Percentiles rank a stretch among this genome's conserved stretches.
These are phyloP conservation scores for Calypte anna DNA, from an alignment of 2,113 vertebrate species.

Conservation along the genomic window DNA sequence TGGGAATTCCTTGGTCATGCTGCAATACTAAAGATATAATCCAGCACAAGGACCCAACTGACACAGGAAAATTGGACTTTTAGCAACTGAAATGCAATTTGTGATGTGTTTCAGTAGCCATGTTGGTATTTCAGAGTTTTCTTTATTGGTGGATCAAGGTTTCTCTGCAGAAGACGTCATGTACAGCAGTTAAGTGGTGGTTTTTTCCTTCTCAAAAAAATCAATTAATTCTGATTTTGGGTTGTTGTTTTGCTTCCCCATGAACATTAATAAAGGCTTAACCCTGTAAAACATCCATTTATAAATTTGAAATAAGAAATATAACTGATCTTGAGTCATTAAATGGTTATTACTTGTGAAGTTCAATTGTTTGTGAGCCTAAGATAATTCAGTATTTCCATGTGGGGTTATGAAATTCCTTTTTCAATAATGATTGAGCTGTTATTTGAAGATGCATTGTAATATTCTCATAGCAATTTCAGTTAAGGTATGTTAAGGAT, in stretches of 20 bases:
- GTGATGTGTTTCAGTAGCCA: not conserved
- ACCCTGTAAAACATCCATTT: not conserved
- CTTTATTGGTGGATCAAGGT: not conserved
- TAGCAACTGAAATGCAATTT: not conserved
- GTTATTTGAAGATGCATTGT: not conserved
- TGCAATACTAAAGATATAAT: not conserved
- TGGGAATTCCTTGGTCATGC: not conserved
- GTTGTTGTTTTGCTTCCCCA: not conserved
- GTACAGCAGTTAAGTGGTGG: not conserved
- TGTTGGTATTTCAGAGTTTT: not conserved
- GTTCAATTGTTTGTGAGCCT: not conserved
- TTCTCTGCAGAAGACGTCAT: not conserved
- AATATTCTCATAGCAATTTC: not conserved
- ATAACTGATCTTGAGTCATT: not conserved
- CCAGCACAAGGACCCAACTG: not conserved
- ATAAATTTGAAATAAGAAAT: not conserved
- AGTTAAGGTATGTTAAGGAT: not conserved
- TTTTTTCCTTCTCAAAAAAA: not conserved
- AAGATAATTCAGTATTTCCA: not conserved
- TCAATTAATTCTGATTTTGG: not conserved
- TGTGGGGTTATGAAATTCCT: not conserved
- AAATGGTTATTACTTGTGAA: not conserved
- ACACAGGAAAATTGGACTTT: not conserved
- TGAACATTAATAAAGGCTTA: not conserved
- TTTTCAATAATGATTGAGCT: not conserved